These are phyloP conservation scores for Amblyopsis hoosieri DNA, from an alignment of 2,797 vertebrate species.

Conservation along the genomic window DNA sequence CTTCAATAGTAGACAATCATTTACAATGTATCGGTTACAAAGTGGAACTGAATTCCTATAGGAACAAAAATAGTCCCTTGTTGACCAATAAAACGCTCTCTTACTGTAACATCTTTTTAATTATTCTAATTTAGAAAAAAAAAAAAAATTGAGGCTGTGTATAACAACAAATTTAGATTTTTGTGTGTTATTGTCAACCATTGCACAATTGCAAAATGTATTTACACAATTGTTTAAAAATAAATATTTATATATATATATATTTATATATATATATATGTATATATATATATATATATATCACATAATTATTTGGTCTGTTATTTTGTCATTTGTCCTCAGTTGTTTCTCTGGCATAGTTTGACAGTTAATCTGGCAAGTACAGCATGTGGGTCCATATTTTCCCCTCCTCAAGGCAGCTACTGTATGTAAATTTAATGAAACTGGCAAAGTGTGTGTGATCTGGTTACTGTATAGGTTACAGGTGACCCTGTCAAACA, in stretches of 20 bases:
- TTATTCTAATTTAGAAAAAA: not conserved
- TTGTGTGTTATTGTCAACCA: not conserved
- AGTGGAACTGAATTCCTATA: not conserved
- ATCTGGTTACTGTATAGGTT: constrained; percentile 85
- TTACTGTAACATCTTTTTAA: not conserved
- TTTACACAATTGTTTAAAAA: not conserved
- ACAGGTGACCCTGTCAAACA: constrained; percentile 74
- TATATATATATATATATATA: not conserved
- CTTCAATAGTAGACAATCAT: constrained; percentile 28
- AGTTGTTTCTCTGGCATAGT: constrained; percentile 1
- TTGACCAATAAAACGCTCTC: not conserved
- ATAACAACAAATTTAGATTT: not conserved
- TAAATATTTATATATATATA: not conserved
- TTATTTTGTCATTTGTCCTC: not conserved
- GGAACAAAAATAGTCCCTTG: not conserved
- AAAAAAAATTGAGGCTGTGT: not conserved
- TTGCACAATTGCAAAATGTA: no score
- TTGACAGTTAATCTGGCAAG: constrained; percentile 19
- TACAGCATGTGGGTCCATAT: constrained; percentile 40
- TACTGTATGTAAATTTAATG: constrained; percentile 85
- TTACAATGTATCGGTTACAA: constrained; percentile 22
- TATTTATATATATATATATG: no score
- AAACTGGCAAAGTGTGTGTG: constrained; percentile 76
- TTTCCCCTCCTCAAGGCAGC: constrained; percentile 59
- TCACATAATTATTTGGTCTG: not conserved